Conservation (phyloP, 2,113 vertebrate genomes). For the Leptocoma aspasia region DNA sequence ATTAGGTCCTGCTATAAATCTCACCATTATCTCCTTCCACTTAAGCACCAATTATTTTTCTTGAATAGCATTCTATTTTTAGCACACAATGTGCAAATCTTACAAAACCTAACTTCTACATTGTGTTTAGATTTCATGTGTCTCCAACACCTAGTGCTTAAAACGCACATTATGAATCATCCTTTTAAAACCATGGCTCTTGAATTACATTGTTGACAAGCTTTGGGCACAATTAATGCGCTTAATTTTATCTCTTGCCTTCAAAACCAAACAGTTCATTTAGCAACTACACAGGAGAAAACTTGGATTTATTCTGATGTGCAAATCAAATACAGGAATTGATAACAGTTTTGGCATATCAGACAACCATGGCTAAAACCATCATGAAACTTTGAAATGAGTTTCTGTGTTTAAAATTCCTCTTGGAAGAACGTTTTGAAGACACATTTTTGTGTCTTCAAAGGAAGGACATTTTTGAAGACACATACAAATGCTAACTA, state of each 20-base stretch:
- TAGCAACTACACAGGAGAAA: neutral
- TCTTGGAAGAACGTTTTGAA: no score
- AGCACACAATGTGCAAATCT: neutral
- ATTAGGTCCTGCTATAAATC: neutral
- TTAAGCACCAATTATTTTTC: neutral
- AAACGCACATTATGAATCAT: neutral
- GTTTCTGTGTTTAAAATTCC: neutral
- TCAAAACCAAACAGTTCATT: neutral
- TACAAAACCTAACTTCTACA: neutral
- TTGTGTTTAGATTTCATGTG: neutral
- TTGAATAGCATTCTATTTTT: neutral
- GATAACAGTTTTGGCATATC: neutral
- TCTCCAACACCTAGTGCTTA: neutral
- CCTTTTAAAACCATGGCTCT: neutral
- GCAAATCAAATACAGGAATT: neutral
- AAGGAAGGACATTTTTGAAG: neutral
- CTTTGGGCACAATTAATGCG: neutral
- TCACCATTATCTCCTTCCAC: neutral
- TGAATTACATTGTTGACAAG: neutral
- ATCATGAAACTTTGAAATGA: neutral
- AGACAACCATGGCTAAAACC: neutral
- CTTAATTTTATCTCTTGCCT: conserved; percentile 1
- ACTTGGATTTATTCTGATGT: neutral
- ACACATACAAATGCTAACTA: neutral
- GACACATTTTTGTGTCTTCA: no score